Conservation (phyloP, 2,797 vertebrate genomes). For the Paramormyrops hopkinsi region DNA sequence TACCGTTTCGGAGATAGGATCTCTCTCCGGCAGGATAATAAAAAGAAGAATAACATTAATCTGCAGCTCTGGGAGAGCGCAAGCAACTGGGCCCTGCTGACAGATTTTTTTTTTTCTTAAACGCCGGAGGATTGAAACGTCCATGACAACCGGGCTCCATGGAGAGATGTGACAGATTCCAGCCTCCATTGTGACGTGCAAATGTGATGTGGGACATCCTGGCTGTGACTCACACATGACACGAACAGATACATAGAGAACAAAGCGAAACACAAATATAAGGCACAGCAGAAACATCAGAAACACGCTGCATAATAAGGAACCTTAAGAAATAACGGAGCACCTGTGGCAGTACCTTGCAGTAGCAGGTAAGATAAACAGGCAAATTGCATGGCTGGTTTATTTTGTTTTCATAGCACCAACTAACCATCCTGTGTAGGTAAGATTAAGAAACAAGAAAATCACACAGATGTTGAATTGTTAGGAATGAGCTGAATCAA, state of each 20-base stretch:
- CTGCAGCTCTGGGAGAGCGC: conserved; percentile 25
- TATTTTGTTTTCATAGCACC: background rate
- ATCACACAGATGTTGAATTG: background rate
- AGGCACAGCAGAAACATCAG: background rate
- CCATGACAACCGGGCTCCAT: background rate
- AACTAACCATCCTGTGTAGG: background rate
- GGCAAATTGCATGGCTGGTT: background rate
- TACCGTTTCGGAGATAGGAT: conserved; percentile 31
- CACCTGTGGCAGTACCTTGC: background rate
- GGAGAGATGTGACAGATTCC: background rate
- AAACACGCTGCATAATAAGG: background rate
- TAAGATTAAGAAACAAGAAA: background rate
- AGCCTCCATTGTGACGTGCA: background rate
- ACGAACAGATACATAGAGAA: background rate
- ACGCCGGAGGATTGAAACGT: background rate
- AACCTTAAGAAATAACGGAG: background rate
- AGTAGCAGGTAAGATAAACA: background rate
- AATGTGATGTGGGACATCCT: background rate
- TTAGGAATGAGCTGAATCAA: background rate
- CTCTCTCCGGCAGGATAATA: conserved; percentile 29
- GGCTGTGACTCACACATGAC: background rate
- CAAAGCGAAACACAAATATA: background rate
- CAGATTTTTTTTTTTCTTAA: background rate
- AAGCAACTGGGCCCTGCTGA: conserved; percentile 18
- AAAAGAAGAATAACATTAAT: conserved; percentile 36